Conservation (phyloP, 1,140 invertebrate species). For the Pogonus chalceus region DNA sequence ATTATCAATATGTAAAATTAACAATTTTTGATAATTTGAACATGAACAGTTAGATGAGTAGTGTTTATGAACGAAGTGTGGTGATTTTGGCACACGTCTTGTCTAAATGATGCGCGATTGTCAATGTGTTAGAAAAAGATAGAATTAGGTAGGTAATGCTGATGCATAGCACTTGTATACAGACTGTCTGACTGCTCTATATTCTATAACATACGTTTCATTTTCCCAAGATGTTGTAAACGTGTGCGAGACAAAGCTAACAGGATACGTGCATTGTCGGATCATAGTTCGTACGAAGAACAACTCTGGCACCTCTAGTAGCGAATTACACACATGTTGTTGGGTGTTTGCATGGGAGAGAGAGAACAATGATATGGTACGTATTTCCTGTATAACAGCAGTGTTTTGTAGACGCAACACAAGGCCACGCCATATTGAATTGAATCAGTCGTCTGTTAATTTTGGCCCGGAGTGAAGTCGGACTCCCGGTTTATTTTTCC, state of each 20-base stretch:
- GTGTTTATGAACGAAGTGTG: conserved; percentile 13
- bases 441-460: conserved; percentile 36
- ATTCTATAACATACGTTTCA: not conserved
- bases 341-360: conserved; percentile 9
- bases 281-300: conserved; percentile 20
- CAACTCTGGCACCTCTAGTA: conserved; percentile 23
- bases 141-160: not conserved
- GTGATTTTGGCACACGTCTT: conserved; percentile 8
- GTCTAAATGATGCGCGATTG: not conserved
- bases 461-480: conserved; percentile 28
- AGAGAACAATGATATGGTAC: conserved; percentile 15
- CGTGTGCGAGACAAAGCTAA: conserved; percentile 1
- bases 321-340: conserved; percentile 18
- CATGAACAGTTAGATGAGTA: no score
- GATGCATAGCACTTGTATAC: conserved; percentile 2
- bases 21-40: no score
- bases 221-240: not conserved
- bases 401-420: conserved; percentile 30
- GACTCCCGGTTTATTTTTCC: conserved; percentile 21
- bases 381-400: conserved; percentile 20
- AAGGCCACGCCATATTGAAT: conserved; percentile 37
- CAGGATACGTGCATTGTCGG: conserved; percentile 8
- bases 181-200: not conserved
- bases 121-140: not conserved
- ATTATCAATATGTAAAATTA: not conserved